A percentile compares a stretch with the other conserved stretches of the same genome.
phyloP scores from a whole-genome alignment of 2,113 vertebrate species.

The Piaya cayana region DNA sequence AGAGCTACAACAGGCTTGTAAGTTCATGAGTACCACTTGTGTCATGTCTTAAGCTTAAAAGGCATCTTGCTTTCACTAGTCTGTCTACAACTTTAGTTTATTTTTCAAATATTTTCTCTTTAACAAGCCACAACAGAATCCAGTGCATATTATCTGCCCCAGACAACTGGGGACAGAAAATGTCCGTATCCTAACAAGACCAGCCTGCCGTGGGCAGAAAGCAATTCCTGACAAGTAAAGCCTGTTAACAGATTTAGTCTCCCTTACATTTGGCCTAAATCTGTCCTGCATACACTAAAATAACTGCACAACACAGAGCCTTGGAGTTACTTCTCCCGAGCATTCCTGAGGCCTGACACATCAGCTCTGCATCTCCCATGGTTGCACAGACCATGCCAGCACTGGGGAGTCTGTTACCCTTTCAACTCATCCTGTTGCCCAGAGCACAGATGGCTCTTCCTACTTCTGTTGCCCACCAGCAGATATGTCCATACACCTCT shows the following conservation, averaged over 20 bases:
- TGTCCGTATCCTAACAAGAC: background rate
- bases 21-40: background rate
- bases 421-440: background rate
- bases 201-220: conserved; percentile 12
- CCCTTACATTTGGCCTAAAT: background rate
- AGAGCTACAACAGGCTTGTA: background rate
- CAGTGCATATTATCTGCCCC: background rate
- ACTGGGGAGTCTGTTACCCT: background rate
- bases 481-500: background rate
- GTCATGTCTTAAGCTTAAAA: conserved; percentile 6
- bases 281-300: background rate
- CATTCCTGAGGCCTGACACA: background rate
- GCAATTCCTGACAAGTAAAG: conserved; percentile 7
- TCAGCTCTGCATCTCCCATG: background rate
- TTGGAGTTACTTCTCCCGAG: background rate
- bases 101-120: conserved; percentile 49
- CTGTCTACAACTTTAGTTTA: conserved; percentile 5
- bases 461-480: background rate
- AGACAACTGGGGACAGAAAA: background rate
- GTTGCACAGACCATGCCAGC: background rate
- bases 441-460: background rate
- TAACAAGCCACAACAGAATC: conserved; percentile 42
- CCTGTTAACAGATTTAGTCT: conserved; percentile 7
- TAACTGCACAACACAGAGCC: background rate
- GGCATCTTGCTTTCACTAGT: conserved; percentile 28